A percentile compares a stretch with the other conserved stretches of the same genome.
Conservation (phyloP, 1,140 invertebrate species). For the Chrysomallon squamiferum region DNA sequence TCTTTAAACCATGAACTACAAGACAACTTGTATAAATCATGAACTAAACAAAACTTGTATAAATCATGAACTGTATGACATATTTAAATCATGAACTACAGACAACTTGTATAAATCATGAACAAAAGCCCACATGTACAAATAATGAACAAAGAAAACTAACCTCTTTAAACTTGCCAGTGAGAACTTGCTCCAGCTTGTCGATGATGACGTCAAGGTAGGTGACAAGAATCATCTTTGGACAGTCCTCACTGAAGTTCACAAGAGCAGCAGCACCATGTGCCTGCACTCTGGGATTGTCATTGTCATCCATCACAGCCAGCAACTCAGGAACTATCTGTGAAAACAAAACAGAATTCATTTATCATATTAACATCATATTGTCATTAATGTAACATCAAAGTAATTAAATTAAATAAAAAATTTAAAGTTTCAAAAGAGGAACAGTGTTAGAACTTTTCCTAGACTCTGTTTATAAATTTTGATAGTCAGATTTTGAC, state of each 20-base stretch:
- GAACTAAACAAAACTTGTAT: no score
- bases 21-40: no score
- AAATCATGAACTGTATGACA: no score
- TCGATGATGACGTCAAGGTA: conserved; percentile 91
- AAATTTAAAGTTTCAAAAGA: background rate
- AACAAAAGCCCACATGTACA: no score
- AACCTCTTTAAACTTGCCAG: conserved; percentile 90
- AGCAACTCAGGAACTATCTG: conserved; percentile 88
- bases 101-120: no score
- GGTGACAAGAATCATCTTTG: conserved; percentile 85
- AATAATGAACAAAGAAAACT: no score
- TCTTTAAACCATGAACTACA: no score
- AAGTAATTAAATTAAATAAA: background rate
- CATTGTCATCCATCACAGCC: conserved; percentile 88
- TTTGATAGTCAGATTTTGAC: no score
- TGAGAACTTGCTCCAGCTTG: conserved; percentile 90
- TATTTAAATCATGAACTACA: no score
- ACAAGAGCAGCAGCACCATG: conserved; percentile 88
- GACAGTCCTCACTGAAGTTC: conserved; percentile 99
- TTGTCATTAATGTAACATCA: no score
- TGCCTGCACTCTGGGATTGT: conserved; percentile 90
- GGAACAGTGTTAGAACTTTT: background rate
- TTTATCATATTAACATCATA: background rate
- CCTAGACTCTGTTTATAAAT: no score
- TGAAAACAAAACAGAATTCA: conserved; percentile 7